Evolutionary conservation across 2,888 invertebrate genomes (phyloP).

Genomic region (Pachliopta kotzebuea): DNA sequence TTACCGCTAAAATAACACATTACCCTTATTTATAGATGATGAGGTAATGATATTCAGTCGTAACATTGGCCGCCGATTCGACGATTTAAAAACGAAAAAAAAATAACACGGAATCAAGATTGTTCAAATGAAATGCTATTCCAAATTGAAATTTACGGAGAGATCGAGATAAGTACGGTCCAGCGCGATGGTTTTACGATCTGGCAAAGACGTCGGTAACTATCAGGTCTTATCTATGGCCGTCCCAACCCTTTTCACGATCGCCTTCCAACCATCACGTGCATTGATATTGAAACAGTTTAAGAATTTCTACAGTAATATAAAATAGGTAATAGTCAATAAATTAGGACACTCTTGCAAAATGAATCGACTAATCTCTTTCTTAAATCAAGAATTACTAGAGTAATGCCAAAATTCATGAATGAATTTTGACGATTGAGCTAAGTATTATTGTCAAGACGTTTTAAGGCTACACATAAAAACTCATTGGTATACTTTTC

Average conservation of each 20-base stretch:
- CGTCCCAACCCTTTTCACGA: constrained; percentile 74
- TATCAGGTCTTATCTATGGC: constrained; percentile 67
- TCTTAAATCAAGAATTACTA: no score
- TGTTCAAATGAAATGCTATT: constrained; percentile 42
- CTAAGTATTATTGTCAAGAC: no score
- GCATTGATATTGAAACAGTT: constrained; percentile 42
- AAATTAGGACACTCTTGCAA: not conserved
- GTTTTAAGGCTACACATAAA: no score
- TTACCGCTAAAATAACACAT: no score
- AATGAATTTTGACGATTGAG: no score
- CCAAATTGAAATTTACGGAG: constrained; percentile 64
- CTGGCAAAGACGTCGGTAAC: constrained; percentile 67
- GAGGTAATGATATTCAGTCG: no score
- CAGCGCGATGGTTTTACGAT: constrained; percentile 60
- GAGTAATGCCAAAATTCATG: no score
- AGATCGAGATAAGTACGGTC: constrained; percentile 62
- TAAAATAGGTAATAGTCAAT: not conserved
- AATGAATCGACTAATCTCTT: no score
- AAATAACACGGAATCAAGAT: constrained; percentile 14
- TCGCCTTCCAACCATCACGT: constrained; percentile 47
- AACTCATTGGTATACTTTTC: no score
- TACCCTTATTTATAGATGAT: no score
- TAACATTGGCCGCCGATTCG: not conserved
- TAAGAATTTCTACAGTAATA: constrained; percentile 15
- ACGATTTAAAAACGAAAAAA: not conserved